Base-by-base conservation (phyloP, 2,888 invertebrate species). In the Eubasilissa splendida region DNA sequence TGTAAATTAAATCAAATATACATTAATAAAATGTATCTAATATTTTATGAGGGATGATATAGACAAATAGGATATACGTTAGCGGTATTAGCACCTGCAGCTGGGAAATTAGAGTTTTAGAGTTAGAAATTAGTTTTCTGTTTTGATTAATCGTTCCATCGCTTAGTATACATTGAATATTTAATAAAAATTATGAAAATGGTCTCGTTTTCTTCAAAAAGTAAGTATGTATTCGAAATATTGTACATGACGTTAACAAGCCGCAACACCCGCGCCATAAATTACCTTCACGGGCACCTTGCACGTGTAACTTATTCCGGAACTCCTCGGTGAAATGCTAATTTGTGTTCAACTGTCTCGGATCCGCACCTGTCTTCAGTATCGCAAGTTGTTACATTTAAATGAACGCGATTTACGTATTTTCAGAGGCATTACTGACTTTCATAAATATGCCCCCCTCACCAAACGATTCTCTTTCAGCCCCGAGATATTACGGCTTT, bases 391-490 rank as follows among this genome's bases (percentile, higher is more conserved):
- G 63, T 31, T 63, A 79, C 82, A 82, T 82, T 82, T 73, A 83
- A 79, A 79, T 83, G 77, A 79, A 83, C 73, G 77, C 82, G 82
- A 80, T 83, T 83, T 79, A 76, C 80, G 80, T 79, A 83, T 80
- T 79, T 83, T 80, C 79, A 75, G 33, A 68, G 53, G 80, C 66
- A 75, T 77, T 71, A 75, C 82, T 70, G 80, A 80, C 82, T 80
- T 76, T 76, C 80, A 80, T 80, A 82, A 80, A 80, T 82, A 65
- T 75, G 66, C 76, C 63, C 63, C 65, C 76, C 76, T 33, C 14
- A 42, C 70, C 42, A 54, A 78, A 78, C 75, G 79, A 52, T 78
- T 78, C 78, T 70, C 56, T 80, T 80, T 58, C 68, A 74, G 65
- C 42, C 42, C 42, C 66, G 59, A 82, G 82, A 78, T 83, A 83